Base-by-base conservation (phyloP, 2,797 vertebrate species). In the Parauchenoglanis ngamensis region DNA sequence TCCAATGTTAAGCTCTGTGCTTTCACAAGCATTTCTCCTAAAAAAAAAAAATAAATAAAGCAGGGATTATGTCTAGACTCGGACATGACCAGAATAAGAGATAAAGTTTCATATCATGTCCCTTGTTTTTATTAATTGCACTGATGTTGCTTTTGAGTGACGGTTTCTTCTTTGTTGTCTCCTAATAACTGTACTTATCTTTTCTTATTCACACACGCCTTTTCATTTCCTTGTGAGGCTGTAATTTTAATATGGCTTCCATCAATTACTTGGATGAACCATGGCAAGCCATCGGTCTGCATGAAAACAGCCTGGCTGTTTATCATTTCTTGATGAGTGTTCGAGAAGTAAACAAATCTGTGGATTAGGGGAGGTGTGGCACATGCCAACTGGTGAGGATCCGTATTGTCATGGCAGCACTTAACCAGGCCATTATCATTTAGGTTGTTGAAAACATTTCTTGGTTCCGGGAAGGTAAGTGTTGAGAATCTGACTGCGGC, bases 211-310 rank as follows among this genome's bases (percentile, higher is more conserved):
- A 11, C 44, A 3, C 15, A 54, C 1, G n/a, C 25, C 80, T 83
- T 68, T 83, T 83, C 61, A 28, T 67, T 83, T 67, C 63, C 44
- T 67, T 10, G 23, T 52, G 78, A 80, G 56, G 7, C 21, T 19
- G 1, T 80, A 7, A 61, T 80, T 61, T 83, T 67, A 83, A 83
- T 61, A 61, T 54, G 17, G 10, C 61, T 67, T 67, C 28, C 44
- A 52, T 67, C 80, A 83, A 31, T 83, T 83, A 67, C 80, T 67
- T 46, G 52, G 46, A 83, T 67, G 59, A 65, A 49, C 61, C 44
- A 65, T 67, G 59, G 59, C n/a, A 19, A 21, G 44, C 80, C 25
- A 52, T 59, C 15, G 25, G 79, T 46, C 79, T 81, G 35, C 21
- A 49, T 46, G 59, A 63, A 59, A 54, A 52, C 79, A 63, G 25